Percentiles rank a stretch among this genome's conserved stretches.
phyloP scores from a whole-genome alignment of 2,888 invertebrate genomes.

The Poecilus cupreus region DNA sequence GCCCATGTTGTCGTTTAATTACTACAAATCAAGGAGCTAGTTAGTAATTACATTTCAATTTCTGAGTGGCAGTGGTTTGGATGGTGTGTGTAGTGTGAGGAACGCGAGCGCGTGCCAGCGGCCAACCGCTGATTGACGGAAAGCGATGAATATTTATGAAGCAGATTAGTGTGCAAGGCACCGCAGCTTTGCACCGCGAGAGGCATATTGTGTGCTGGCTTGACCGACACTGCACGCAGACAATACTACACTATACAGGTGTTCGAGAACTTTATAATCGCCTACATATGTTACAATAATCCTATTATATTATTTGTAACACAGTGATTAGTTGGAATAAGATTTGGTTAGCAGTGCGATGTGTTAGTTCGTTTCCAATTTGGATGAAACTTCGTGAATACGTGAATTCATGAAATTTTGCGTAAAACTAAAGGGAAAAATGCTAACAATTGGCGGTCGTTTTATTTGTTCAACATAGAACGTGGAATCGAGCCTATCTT shows the following conservation, averaged over 20 bases:
- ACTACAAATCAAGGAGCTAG: slow-evolving; percentile 29
- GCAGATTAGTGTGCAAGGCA: neutral
- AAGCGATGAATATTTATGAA: slow-evolving; percentile 22
- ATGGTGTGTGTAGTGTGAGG: neutral
- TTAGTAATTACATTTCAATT: slow-evolving; percentile 31
- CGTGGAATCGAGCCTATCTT: no score
- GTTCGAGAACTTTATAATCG: neutral
- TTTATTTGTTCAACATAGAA: no score
- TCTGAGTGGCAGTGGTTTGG: neutral
- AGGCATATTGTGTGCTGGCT: neutral
- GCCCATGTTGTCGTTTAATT: slow-evolving; percentile 10
- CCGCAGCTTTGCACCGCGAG: neutral
- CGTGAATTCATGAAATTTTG: no score
- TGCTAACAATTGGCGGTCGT: no score
- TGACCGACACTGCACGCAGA: neutral
- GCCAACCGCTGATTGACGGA: slow-evolving; percentile 16
- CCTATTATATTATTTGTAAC: no score
- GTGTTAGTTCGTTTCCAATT: no score
- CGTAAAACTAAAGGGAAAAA: no score
- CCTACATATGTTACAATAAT: no score
- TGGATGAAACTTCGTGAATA: no score
- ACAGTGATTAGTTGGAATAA: no score
- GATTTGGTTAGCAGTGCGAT: no score
- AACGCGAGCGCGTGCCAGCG: neutral
- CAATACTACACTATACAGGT: neutral